Evolutionary conservation across 2,113 vertebrate species (phyloP), one percentile per base, ranked within the genome.

Genomic region (Urocynchramus pylzowi): DNA sequence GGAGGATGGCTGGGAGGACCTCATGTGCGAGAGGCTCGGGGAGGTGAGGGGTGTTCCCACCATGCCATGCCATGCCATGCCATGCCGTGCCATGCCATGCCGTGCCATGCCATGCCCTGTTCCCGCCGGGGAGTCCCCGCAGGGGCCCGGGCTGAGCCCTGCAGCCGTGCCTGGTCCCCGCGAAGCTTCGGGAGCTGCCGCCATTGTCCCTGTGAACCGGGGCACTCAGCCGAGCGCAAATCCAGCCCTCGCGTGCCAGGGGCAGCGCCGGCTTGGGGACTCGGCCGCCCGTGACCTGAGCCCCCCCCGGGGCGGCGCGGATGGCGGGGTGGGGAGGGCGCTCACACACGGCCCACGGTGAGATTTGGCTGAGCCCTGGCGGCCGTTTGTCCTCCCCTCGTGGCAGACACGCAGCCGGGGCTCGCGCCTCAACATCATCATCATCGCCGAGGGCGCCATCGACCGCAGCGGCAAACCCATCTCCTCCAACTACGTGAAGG

Each of bases 391-490:
- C 45, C 88, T 78, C 92, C 61, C 73, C 47, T 82, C 6, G 1
- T 16, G 57, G 10, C 96, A 99, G 99, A 98, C 98, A 1, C 99
- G 99, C 85, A 98, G 97, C 86, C 98, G 97, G 8, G 99, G 99
- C 18, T 99, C 99, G 1, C 98, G 99, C 41, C 98, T 99, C 50
- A 99, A 99, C 98, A 99, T 99, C 82, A 98, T 99, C 93, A 99
- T 99, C 81, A 96, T 99, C 0, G 99, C 99, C 1, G 99, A 99
- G 96, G 99, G 99, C 1, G 99, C 99, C 89, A 98, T 99, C 1
- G 98, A 98, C 94, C 96, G 67, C 53, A 97, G 95, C 0, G 99
- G 99, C 56, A 98, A 99, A n/a, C 95, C 98, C 49, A 99, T 99
- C 96, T 97, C 98, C 3, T 99, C 99, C 79, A 97, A 92, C 95